Percentiles rank a stretch among this genome's conserved stretches.
These are phyloP conservation scores for Spermophilus dauricus DNA, from an alignment of 2,113 vertebrate genomes.

Conservation along the genomic window DNA sequence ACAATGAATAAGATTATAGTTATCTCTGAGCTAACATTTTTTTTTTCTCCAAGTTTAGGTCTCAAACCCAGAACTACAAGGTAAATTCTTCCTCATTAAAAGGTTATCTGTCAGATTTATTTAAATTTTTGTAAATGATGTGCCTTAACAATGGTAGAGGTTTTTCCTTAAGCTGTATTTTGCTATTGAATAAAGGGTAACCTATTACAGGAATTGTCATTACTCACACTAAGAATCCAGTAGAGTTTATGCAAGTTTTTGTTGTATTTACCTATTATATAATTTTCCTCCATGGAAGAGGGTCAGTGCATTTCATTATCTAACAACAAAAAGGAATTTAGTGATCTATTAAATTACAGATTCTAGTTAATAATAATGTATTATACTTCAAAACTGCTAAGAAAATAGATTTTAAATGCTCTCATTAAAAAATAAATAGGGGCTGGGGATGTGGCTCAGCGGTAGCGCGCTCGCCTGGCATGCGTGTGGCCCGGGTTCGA, in stretches of 20 bases:
- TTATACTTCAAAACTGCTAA: neutral
- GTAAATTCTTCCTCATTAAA: constrained; percentile 5
- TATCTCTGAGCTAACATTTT: constrained; percentile 25
- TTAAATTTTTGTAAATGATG: neutral
- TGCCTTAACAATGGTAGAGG: neutral
- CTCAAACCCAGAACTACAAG: constrained; percentile 6
- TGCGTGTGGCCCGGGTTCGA: too few species aligned
- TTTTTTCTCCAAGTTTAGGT: constrained; percentile 14
- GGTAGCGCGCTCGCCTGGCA: too few species aligned
- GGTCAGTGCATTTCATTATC: neutral
- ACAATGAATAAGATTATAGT: constrained; percentile 30
- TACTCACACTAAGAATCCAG: neutral
- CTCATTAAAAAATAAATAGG: neutral
- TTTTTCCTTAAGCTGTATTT: neutral
- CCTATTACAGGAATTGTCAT: neutral
- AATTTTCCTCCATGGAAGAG: neutral
- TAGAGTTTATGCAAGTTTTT: neutral
- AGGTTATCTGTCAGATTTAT: neutral
- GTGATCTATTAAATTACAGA: neutral
- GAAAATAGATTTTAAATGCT: neutral
- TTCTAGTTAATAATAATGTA: neutral
- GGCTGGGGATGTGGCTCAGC: too few species aligned
- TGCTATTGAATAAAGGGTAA: constrained; percentile 48
- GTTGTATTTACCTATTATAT: neutral
- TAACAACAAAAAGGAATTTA: neutral